Evolutionary conservation across 37 sponge, comb jelly and placozoan species (phyloP).

Genomic region (Sycon ciliatum): DNA sequence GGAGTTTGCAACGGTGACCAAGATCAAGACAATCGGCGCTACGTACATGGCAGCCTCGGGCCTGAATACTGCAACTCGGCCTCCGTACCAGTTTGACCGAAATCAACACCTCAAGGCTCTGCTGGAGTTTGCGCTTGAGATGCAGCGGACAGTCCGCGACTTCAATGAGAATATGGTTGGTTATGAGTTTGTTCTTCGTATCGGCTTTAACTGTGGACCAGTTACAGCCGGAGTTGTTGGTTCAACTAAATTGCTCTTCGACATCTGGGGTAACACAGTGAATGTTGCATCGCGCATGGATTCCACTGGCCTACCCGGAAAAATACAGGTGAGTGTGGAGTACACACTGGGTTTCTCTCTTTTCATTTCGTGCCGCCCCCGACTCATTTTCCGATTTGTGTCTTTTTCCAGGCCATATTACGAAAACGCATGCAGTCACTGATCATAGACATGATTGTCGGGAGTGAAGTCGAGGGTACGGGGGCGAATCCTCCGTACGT

Average conservation of each 20-base stretch:
- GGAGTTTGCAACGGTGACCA: conserved; percentile 53
- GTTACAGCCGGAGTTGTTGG: conserved; percentile 92
- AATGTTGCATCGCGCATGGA: conserved; percentile 94
- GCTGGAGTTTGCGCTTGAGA: conserved; percentile 65
- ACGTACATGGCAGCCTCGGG: conserved; percentile 92
- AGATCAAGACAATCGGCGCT: conserved; percentile 83
- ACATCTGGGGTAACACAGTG: conserved; percentile 95
- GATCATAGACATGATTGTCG: too few relatives aligned
- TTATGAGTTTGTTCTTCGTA: neutral
- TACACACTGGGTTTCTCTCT: too few relatives aligned
- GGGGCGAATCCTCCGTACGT: too few relatives aligned
- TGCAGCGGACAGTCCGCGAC: conserved; percentile 50
- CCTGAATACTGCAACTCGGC: too few relatives aligned
- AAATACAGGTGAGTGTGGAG: conserved; percentile 85
- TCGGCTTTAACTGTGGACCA: conserved; percentile 79
- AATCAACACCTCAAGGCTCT: too few relatives aligned
- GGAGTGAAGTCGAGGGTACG: too few relatives aligned
- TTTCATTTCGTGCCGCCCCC: too few relatives aligned
- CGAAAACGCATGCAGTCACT: too few relatives aligned
- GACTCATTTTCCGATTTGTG: too few relatives aligned
- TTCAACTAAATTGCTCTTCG: conserved; percentile 74
- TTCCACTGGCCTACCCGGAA: conserved; percentile 67
- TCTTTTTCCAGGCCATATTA: too few relatives aligned
- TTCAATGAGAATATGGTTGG: conserved; percentile 48
- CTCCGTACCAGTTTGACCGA: too few relatives aligned